These are phyloP conservation scores for Psephotus haematonotus DNA, from an alignment of 2,113 vertebrate genomes.

Conservation along the genomic window DNA sequence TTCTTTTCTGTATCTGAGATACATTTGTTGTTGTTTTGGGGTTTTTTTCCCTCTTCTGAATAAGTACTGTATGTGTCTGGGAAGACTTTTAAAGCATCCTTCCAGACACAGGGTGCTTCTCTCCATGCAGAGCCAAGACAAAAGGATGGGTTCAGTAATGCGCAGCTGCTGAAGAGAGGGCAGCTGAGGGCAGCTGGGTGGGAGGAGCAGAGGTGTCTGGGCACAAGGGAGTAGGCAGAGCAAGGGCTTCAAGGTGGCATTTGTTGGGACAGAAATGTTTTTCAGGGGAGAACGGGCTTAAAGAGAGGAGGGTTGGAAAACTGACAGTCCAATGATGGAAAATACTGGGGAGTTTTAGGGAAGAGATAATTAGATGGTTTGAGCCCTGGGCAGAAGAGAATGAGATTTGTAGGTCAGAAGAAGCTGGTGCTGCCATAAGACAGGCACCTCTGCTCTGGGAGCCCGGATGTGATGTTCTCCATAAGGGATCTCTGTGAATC, in stretches of 20 bases:
- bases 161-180: slow-evolving; percentile 45
- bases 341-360: background rate
- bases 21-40: background rate
- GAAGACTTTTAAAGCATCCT: background rate
- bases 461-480: background rate
- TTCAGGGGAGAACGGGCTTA: accelerated
- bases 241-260: background rate
- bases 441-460: background rate
- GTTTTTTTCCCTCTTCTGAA: background rate
- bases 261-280: background rate
- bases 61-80: slow-evolving; percentile 38
- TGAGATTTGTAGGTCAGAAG: background rate
- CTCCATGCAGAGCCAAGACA: background rate
- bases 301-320: background rate
- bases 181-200: slow-evolving; percentile 15
- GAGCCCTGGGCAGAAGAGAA: background rate
- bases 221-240: background rate
- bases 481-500: background rate
- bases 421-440: background rate
- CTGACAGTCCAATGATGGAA: background rate
- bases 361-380: background rate
- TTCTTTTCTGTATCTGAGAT: background rate
- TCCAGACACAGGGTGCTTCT: slow-evolving; percentile 42
- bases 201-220: background rate
- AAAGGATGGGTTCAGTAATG: slow-evolving; percentile 31